Evolutionary conservation across 92 coral and sea anemone species (phyloP).

Genomic region (Epizoanthus stellaris): DNA sequence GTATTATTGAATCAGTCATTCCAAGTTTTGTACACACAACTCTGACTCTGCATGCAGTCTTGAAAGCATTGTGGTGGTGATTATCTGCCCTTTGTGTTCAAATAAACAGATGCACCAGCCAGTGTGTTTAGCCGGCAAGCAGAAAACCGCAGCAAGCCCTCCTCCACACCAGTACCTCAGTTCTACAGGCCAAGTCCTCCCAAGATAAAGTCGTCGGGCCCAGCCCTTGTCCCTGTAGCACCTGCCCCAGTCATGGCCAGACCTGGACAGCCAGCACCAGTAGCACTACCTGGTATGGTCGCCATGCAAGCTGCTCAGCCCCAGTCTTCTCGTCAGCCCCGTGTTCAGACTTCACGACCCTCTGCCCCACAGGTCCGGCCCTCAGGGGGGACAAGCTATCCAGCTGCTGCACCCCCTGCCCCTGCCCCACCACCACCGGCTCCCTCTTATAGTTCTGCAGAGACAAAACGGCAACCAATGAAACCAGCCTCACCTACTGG

Average conservation of each 20-base stretch:
- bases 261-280: conserved; percentile 91
- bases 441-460: conserved; percentile 56
- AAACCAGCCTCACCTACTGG: conserved; percentile 78
- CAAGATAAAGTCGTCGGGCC: conserved; percentile 61
- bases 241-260: conserved; percentile 68
- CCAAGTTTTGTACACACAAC: too few species aligned
- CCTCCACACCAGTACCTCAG: conserved; percentile 69
- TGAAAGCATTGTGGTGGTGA: not conserved
- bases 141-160: conserved; percentile 82
- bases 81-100: not conserved
- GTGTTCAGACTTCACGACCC: conserved; percentile 54
- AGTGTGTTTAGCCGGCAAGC: conserved; percentile 79
- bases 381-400: conserved; percentile 25
- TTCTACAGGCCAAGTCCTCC: conserved; percentile 83
- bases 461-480: conserved; percentile 79
- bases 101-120: conserved; percentile 70
- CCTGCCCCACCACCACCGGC: conserved; percentile 62
- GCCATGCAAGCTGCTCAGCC: conserved; percentile 61
- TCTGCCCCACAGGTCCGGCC: conserved; percentile 56
- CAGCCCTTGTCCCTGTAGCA: conserved; percentile 68
- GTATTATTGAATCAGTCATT: too few species aligned
- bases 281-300: conserved; percentile 90
- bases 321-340: conserved; percentile 50
- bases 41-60: too few species aligned
- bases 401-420: conserved; percentile 60